These are phyloP conservation scores for Halocynthia aurantium DNA, from an alignment of 23 tunicate species.

Conservation along the genomic window DNA sequence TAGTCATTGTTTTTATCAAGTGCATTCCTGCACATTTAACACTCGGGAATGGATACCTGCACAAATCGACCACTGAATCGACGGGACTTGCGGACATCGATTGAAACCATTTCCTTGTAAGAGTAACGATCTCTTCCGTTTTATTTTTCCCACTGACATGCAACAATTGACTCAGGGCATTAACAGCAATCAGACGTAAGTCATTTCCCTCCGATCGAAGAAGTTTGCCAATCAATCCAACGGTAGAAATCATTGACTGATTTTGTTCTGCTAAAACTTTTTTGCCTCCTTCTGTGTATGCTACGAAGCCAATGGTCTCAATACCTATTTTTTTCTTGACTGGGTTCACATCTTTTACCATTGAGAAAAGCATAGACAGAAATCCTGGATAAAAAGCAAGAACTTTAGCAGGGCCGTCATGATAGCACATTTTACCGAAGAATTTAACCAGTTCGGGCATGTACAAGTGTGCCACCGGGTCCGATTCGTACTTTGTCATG, in stretches of 20 bases:
- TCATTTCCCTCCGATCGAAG: slow-evolving; percentile 34
- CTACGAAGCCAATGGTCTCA: slow-evolving; percentile 65
- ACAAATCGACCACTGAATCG: slow-evolving; percentile 33
- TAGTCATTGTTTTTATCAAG: slow-evolving; percentile 50
- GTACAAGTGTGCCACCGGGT: slow-evolving; percentile 61
- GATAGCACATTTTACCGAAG: slow-evolving; percentile 68
- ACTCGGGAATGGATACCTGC: slow-evolving; percentile 56
- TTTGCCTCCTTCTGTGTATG: slow-evolving; percentile 49
- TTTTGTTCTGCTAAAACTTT: slow-evolving; percentile 41
- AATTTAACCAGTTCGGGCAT: slow-evolving; percentile 64
- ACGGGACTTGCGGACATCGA: slow-evolving; percentile 52
- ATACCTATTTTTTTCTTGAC: slow-evolving; percentile 46
- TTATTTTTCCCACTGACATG: slow-evolving; percentile 7
- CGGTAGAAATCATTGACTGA: background rate
- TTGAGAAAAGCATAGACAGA: slow-evolving; percentile 22
- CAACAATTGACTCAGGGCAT: slow-evolving; percentile 53
- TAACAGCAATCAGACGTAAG: slow-evolving; percentile 41
- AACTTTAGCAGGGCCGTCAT: slow-evolving; percentile 40
- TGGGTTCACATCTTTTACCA: slow-evolving; percentile 19
- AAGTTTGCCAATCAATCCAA: slow-evolving; percentile 32
- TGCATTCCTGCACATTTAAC: slow-evolving; percentile 62
- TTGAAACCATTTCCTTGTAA: slow-evolving; percentile 55
- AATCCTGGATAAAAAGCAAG: slow-evolving; percentile 36
- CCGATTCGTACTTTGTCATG: slow-evolving; percentile 36
- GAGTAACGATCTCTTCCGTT: slow-evolving; percentile 14